Base-by-base conservation (phyloP, 2,113 vertebrate species). In the Columbina picui region DNA sequence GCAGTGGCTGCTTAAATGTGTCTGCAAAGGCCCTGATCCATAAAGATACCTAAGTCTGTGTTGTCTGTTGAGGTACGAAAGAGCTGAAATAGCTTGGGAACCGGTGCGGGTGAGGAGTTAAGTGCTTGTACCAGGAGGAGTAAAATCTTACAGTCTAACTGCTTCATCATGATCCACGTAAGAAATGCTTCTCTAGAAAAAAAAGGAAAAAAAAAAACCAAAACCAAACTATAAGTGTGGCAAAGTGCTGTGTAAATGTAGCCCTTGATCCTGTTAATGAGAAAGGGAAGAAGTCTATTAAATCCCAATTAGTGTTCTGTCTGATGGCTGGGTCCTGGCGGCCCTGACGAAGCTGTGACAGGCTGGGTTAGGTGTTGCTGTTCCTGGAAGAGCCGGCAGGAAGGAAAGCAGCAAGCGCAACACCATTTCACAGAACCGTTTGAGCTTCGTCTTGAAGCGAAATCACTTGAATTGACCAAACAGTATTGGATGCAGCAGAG, bases 211-310 rank as follows among this genome's bases (percentile, higher is more conserved):
- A 12, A 21, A 32, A 21, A 45, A 11, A 19, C n/a, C n/a, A n/a
- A n/a, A n/a, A n/a, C n/a, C n/a, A n/a, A 12, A 12, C 26, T 0
- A 27, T 0, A 43, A 1, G 0, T 14, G 21, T 71, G 64, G 63
- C 22, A 71, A 79, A 55, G 29, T 36, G 2, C 29, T 0, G 0
- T 63, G 32, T 76, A 38, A 92, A 34, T 18, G 4, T 19, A 60
- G 32, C 69, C 23, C 38, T 75, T 64, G 23, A 41, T 34, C 3
- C 12, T 7, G 16, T 41, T 63, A 56, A n/a, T 36, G 65, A 88
- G 68, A 84, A 85, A 53, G 53, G 39, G 59, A 63, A 59, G 29
- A 23, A 52, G 41, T 75, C 29, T 36, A 47, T 47, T 73, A 65
- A 61, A 65, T n/a, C 32, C 45, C 61, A 39, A 89, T 74, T 57